phyloP scores from a whole-genome alignment of 2,888 invertebrate genomes.

The Lepidocyrtoides sp. region DNA sequence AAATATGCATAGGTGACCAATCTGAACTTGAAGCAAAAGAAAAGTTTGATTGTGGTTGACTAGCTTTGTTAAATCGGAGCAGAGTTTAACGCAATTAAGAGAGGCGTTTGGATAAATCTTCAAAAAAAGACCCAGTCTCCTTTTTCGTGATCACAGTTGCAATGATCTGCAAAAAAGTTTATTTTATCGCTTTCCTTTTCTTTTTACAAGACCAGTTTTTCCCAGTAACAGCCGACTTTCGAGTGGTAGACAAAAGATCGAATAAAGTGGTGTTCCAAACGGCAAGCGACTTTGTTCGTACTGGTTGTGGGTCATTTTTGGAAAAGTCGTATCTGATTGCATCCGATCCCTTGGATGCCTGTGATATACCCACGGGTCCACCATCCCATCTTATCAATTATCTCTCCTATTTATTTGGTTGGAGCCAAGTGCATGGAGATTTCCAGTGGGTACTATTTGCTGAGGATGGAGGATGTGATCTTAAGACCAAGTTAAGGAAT shows the following conservation, averaged over 20 bases:
- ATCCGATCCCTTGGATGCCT: constrained; percentile 36
- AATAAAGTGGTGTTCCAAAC: constrained; percentile 43
- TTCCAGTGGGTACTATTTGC: constrained; percentile 30
- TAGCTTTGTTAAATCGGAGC: not conserved
- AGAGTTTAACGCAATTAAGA: constrained; percentile 12
- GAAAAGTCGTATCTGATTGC: not conserved
- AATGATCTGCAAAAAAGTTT: constrained; percentile 3
- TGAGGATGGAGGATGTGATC: constrained; percentile 50
- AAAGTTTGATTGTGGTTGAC: constrained; percentile 62
- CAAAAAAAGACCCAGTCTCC: not conserved
- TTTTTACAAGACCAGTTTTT: not conserved
- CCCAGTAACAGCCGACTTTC: constrained; percentile 16
- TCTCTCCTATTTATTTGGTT: not conserved
- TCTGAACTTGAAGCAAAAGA: constrained; percentile 29
- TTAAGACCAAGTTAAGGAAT: constrained; percentile 67
- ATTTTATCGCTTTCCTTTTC: not conserved
- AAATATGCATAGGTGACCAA: constrained; percentile 23
- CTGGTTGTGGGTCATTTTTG: constrained; percentile 42
- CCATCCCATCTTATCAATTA: not conserved
- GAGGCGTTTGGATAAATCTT: not conserved
- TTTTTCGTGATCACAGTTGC: not conserved
- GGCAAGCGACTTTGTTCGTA: constrained; percentile 60
- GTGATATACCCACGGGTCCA: constrained; percentile 17
- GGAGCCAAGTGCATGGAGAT: not conserved
- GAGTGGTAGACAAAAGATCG: not conserved